Evolutionary conservation across 2,888 invertebrate species (phyloP), one percentile per base, ranked within the genome.

Genomic region (Macaria notata): DNA sequence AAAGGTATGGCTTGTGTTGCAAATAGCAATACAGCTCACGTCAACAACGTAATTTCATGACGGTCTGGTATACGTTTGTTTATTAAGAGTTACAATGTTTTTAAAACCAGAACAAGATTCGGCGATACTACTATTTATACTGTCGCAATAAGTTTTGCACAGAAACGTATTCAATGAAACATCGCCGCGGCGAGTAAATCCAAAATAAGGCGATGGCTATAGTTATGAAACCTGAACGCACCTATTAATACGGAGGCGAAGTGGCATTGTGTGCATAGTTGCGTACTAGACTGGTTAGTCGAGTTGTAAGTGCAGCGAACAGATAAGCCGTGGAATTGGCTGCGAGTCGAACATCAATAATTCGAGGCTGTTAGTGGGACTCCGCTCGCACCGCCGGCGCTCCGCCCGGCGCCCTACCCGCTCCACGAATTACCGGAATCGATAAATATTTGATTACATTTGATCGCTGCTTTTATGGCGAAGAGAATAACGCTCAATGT

Each of bases 381-480:
- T 65, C 49, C 60, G 62, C 57, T 63, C 64, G 57, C 65, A 53
- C 44, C 52, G 53, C 54, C 41, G 46, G 61, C 38, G 46, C 61
- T 41, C 49, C 57, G 63, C 69, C 66, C 49, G 49, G 64, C 67
- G 63, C 56, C 62, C 65, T 62, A 61, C 61, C 70, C 72, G 71
- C 67, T 78, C 75, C 69, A 73, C 72, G 75, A 76, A 76, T 81
- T 80, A 79, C 72, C 64, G 63, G 64, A 76, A 78, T 78, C 78
- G 75, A 82, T 83, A 81, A 77, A 78, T 73, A 75, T 75, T 78
- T 74, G 72, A 78, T 77, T 76, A 75, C 66, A 70, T 72, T 69
- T 73, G 69, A 73, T 71, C 65, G 66, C 55, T 62, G 62, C 70
- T 69, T 73, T 73, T 70, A 71, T 65, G 61, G 61, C 61, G 63